Base-by-base conservation (phyloP, 2,113 vertebrate genomes). In the Cervus canadensis region DNA sequence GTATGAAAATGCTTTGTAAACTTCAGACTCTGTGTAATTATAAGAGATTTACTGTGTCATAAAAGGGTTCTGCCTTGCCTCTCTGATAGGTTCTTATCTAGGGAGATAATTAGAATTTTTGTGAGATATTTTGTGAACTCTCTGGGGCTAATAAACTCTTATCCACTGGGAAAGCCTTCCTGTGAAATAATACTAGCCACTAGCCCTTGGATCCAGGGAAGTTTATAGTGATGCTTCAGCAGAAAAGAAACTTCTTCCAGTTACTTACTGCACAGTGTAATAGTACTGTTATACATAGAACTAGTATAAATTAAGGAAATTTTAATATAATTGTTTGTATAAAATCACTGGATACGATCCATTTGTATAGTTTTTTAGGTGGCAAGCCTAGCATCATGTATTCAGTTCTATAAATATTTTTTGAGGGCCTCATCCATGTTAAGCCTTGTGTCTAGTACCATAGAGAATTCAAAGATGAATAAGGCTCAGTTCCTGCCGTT, bases 391-490 rank as follows among this genome's bases (percentile, higher is more conserved):
- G n/a, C 50, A 28, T 81, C 25, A 50, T 93, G 0, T 7, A 54
- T 79, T 76, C 28, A 76, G 7, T 96, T 96, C 25, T 57, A 57
- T 95, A 91, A 93, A 59, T 95, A 71, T 25, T 93, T 97, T 97
- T 95, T 94, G 50, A 78, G 62, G 60, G 2, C 54, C 10, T 92
- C n/a, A 59, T 91, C 60, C 60, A 4, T 71, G 3, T 86, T 89
- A 95, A 67, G 5, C 23, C 82, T 10, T 82, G 3, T 94, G 17
- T 16, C 83, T 87, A 71, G 19, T 94, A 95, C 13, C 62, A 23
- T 33, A 79, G 60, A 86, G 92, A 95, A 89, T 52, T 91, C 81
- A 81, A 79, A 94, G 74, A 64, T 67, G 25, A 94, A 56, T 30
- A 95, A 40, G 30, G 26, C 40, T 92, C 5, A 76, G n/a, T 92